These are phyloP conservation scores for Sardinella longiceps DNA, from an alignment of 2,797 vertebrate genomes.

Conservation along the genomic window DNA sequence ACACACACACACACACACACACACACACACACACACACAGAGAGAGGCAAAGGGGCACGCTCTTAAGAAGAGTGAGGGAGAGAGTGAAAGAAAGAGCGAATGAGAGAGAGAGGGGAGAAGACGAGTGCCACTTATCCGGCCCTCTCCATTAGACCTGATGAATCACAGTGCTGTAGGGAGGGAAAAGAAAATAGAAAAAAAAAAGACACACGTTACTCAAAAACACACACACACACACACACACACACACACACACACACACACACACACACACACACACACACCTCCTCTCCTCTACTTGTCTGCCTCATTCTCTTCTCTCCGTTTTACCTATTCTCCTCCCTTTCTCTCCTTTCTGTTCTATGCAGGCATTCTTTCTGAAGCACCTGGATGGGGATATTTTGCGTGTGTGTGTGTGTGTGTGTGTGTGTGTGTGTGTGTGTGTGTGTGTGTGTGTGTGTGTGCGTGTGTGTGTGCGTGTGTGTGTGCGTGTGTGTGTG, in stretches of 20 bases:
- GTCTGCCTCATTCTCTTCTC: conserved; percentile 37
- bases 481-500: no score
- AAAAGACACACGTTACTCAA: no score
- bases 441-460: not conserved
- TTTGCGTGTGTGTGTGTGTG: no score
- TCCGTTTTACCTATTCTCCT: not conserved
- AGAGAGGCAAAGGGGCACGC: not conserved
- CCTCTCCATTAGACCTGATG: conserved; percentile 70
- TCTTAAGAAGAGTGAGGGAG: conserved; percentile 36
- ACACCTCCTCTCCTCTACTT: conserved; percentile 42
- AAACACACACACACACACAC: conserved; percentile 21
- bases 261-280: no score
- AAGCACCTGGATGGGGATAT: no score
- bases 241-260: no score
- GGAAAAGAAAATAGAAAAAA: not conserved
- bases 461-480: not conserved
- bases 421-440: not conserved
- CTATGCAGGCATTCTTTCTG: no score
- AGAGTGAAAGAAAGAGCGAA: conserved; percentile 44
- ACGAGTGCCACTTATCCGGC: conserved; percentile 71
- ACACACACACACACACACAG: not conserved
- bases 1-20: not conserved
- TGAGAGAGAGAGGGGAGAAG: conserved; percentile 50
- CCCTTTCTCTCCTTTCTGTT: no score
- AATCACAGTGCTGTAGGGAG: conserved; percentile 49